Evolutionary conservation across 1,140 invertebrate genomes (phyloP).

Genomic region (Apocrypta bakeri): DNA sequence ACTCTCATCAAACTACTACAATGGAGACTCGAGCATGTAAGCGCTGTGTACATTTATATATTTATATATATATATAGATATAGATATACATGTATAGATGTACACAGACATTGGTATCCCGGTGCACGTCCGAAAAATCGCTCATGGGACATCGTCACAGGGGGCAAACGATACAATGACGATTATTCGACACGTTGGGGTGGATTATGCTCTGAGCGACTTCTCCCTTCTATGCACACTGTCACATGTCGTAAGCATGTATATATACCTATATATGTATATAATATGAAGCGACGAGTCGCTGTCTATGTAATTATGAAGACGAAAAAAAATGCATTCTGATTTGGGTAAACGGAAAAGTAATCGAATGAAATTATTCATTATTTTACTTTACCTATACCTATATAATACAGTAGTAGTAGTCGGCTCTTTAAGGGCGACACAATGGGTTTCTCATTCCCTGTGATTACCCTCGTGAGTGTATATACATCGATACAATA

Average conservation of each 20-base stretch:
- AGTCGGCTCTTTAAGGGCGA: conserved; percentile 37
- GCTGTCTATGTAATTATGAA: background rate
- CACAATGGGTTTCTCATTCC: background rate
- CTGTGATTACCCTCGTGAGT: background rate
- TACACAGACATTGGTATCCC: conserved; percentile 49
- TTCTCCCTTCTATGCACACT: conserved; percentile 63
- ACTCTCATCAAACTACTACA: conserved; percentile 45
- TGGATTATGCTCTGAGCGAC: conserved; percentile 58
- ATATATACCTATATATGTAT: too few species aligned
- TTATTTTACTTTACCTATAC: background rate
- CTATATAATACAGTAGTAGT: background rate
- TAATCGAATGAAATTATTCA: conserved; percentile 12
- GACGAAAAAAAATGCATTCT: background rate
- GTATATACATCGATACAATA: too few species aligned
- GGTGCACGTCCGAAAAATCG: conserved; percentile 54
- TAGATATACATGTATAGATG: conserved; percentile 11
- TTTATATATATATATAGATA: too few species aligned
- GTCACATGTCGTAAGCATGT: background rate
- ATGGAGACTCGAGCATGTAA: conserved; percentile 15
- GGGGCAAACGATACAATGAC: conserved; percentile 59
- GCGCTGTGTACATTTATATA: background rate
- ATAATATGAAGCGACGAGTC: background rate
- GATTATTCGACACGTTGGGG: conserved; percentile 66
- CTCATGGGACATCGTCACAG: conserved; percentile 48
- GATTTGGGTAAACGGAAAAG: background rate